Conservation (phyloP, 2,113 vertebrate genomes). For the Sylvietta virens region DNA sequence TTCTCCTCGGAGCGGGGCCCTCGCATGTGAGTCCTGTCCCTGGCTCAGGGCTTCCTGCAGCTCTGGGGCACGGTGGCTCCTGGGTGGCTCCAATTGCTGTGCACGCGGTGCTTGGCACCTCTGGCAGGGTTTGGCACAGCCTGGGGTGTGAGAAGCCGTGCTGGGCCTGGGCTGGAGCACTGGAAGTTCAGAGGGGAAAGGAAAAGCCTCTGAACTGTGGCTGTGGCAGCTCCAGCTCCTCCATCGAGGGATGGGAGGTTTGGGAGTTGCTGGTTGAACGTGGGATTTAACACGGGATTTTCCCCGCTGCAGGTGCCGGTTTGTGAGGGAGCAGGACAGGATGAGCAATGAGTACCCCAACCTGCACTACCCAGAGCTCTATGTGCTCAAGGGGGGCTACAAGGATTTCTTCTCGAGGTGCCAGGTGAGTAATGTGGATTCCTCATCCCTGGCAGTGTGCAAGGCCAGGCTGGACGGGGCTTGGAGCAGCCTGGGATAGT, state of each 20-base stretch:
- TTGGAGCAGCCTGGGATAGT: fast-evolving
- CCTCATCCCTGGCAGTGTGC: background rate
- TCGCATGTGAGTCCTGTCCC: slow-evolving; percentile 75
- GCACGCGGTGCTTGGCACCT: background rate
- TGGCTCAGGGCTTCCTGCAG: fast-evolving
- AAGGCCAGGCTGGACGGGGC: fast-evolving
- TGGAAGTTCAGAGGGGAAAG: background rate
- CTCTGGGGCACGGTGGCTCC: fast-evolving
- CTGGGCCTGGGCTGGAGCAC: fast-evolving
- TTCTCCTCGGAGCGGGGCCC: slow-evolving; percentile 95
- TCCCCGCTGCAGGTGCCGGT: slow-evolving; percentile 77
- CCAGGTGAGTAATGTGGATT: slow-evolving; percentile 59
- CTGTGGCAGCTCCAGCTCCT: background rate
- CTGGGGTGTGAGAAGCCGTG: fast-evolving
- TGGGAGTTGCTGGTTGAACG: fast-evolving
- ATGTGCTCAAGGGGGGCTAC: slow-evolving; percentile 92
- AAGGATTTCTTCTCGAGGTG: slow-evolving; percentile 87
- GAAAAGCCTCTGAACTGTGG: background rate
- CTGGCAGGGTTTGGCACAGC: background rate
- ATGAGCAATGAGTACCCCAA: slow-evolving; percentile 87
- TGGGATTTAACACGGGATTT: fast-evolving
- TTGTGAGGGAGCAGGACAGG: slow-evolving; percentile 84
- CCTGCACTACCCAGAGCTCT: slow-evolving; percentile 94
- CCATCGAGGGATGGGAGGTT: fast-evolving
- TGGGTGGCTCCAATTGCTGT: fast-evolving